Evolutionary conservation across 1,140 invertebrate species (phyloP), one percentile per base, ranked within the genome.

Genomic region (Nasonia giraulti): DNA sequence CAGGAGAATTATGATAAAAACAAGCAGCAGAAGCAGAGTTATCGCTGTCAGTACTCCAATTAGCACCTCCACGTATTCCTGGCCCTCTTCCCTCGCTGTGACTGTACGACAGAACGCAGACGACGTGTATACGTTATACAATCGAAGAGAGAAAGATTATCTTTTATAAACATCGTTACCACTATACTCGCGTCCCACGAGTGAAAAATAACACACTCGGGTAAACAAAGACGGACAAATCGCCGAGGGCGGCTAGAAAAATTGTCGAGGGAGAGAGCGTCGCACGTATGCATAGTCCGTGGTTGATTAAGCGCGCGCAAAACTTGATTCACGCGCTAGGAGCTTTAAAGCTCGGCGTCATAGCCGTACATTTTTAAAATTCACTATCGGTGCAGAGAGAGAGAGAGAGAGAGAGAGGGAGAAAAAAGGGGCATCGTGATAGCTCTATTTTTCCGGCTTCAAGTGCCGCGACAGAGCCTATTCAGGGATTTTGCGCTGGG

Each of bases 1-100:
- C 73, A 95, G 92, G 76, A 96, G 91, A 82, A 96, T 95, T 73
- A 96, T 93, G 66, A 96, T 93, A 90, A 96, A 96, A 78, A 95
- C 94, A 23, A 95, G 91, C 12, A 96, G 89, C 55, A 96, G 91
- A 20, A 96, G 91, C n/a, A 96, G 93, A 89, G 96, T 95, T 83
- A 96, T 94, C 37, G 96, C 96, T 55, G 95, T 96, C 80, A 96
- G 90, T 11, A 96, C 95, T 33, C 96, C 96, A 86, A 96, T 96
- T 78, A 96, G 92, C 80, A 96, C 94, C 88, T 96, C 96, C 62
- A 96, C 95, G 89, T 95, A 95, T 82, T 95, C 94, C 86, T 96
- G 94, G 84, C 94, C 94, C 82, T 94, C 94, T 89, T 95, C 93
- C 76, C 93, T 90, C 20, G 95, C 94, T 86, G 94, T 94, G 89